These are phyloP conservation scores for Euzophera pinguis DNA, from an alignment of 2,888 invertebrate species.

Conservation along the genomic window DNA sequence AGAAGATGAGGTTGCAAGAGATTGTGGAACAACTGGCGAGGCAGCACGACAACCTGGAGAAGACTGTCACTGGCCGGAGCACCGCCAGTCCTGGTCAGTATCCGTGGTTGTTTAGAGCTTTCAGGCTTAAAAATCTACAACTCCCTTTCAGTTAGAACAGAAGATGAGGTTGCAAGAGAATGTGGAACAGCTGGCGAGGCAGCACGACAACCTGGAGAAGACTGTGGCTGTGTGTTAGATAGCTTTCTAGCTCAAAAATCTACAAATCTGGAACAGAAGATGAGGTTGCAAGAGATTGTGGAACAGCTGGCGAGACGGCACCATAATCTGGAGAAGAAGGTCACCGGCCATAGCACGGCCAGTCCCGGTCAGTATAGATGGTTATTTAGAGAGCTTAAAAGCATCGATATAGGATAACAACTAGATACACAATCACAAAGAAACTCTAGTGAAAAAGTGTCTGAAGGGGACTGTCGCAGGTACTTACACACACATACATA, in stretches of 20 bases:
- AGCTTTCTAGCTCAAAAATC: too few species aligned
- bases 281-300: conserved; percentile 96
- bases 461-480: too few species aligned
- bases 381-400: neutral
- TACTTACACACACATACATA: too few species aligned
- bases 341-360: conserved; percentile 78
- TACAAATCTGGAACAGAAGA: conserved; percentile 93
- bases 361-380: conserved; percentile 30
- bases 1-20: conserved; percentile 94
- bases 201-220: conserved; percentile 97
- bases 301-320: conserved; percentile 98
- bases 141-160: conserved; percentile 88
- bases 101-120: too few species aligned
- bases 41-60: conserved; percentile 97
- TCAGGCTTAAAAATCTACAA: too few species aligned
- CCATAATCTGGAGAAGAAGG: conserved; percentile 96
- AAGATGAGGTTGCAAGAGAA: conserved; percentile 95
- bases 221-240: conserved; percentile 91
- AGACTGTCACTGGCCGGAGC: conserved; percentile 87
- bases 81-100: conserved; percentile 37
- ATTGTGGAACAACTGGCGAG: conserved; percentile 98
- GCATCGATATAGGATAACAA: too few species aligned
- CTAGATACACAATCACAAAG: too few species aligned
- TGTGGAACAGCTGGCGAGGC: conserved; percentile 97
- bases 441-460: too few species aligned